Evolutionary conservation across 2,888 invertebrate species (phyloP).

Genomic region (Mythimna loreyi): DNA sequence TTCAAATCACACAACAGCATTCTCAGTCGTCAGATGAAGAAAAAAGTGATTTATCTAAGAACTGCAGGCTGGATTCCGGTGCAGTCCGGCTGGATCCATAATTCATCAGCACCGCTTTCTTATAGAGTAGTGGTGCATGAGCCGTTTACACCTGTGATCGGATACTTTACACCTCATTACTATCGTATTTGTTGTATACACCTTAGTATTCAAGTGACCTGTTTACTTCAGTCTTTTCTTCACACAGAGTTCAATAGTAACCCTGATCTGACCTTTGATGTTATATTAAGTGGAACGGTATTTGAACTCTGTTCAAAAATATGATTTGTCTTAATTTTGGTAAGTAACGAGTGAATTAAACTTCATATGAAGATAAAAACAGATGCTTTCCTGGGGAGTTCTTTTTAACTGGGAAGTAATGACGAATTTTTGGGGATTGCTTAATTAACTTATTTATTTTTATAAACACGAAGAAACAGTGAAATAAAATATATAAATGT

Average conservation of each 20-base stretch:
- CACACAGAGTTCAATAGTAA: neutral
- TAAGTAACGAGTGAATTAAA: no score
- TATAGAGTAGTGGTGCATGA: constrained; percentile 56
- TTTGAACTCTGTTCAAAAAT: neutral
- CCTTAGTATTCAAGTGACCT: no score
- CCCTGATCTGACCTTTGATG: neutral
- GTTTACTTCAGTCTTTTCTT: neutral
- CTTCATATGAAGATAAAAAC: no score
- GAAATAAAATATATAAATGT: no score
- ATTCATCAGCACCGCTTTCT: constrained; percentile 79
- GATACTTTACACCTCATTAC: constrained; percentile 23
- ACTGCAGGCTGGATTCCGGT: constrained; percentile 68
- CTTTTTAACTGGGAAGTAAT: no score
- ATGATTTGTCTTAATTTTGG: neutral
- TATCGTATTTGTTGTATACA: neutral
- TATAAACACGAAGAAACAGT: no score
- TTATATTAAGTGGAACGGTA: neutral
- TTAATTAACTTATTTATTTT: no score
- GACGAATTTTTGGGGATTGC: no score
- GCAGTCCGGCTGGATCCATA: constrained; percentile 70
- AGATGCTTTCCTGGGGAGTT: no score
- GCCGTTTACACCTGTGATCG: constrained; percentile 27
- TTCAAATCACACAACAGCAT: neutral
- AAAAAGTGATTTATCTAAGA: constrained; percentile 67
- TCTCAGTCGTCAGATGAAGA: neutral